phyloP scores from a whole-genome alignment of 2,888 invertebrate species.

The Athalia rosae region DNA sequence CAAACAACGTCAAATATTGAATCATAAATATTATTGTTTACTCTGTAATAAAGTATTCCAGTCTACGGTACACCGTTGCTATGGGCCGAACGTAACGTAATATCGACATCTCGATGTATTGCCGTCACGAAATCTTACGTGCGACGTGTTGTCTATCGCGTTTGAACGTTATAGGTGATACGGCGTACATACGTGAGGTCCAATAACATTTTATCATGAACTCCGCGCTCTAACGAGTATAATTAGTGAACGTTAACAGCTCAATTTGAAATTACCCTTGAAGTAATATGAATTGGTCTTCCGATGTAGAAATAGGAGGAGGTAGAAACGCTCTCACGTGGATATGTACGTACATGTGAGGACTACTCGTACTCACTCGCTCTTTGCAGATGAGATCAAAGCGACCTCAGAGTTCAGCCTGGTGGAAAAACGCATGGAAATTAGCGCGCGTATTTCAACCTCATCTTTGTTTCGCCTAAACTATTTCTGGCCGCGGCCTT shows the following conservation, averaged over 20 bases:
- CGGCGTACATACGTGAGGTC: neutral
- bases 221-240: neutral
- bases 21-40: slow-evolving; percentile 17
- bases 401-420: slow-evolving; percentile 8
- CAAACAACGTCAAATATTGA: slow-evolving; percentile 7
- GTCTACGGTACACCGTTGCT: no score
- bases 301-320: neutral
- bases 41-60: neutral
- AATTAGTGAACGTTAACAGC: neutral
- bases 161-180: no score
- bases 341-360: neutral
- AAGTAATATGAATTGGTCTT: neutral
- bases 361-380: neutral
- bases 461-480: neutral
- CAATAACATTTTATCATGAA: neutral
- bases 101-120: slow-evolving; percentile 6
- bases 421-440: slow-evolving; percentile 4
- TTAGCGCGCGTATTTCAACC: neutral
- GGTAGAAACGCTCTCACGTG: neutral
- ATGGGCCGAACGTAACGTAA: neutral
- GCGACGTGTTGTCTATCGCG: no score
- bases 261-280: neutral
- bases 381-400: neutral
- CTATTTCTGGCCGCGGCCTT: neutral
- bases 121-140: neutral